phyloP scores from a whole-genome alignment of 2,888 invertebrate species.

The Phanerotoma sp. region DNA sequence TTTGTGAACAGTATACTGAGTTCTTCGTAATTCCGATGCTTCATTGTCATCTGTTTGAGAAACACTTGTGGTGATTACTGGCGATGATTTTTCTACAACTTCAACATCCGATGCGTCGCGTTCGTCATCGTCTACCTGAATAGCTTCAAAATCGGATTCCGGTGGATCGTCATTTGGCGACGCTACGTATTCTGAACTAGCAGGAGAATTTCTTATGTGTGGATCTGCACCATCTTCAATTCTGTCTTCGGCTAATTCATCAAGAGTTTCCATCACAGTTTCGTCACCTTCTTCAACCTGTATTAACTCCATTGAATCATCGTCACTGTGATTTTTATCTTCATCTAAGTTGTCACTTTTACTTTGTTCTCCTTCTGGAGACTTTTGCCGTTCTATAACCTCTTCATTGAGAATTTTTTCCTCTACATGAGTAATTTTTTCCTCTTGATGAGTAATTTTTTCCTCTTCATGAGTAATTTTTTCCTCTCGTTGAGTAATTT shows the following conservation, averaged over 20 bases:
- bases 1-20: constrained; percentile 49
- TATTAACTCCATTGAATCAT: constrained; percentile 17
- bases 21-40: constrained; percentile 34
- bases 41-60: constrained; percentile 17
- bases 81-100: constrained; percentile 2
- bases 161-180: constrained; percentile 1
- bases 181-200: not conserved
- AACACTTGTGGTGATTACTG: not conserved
- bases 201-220: constrained; percentile 16
- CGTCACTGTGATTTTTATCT: constrained; percentile 6
- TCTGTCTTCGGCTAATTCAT: constrained; percentile 10
- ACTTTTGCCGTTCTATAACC: no score
- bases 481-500: no score
- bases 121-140: constrained; percentile 6
- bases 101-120: constrained; percentile 1
- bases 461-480: no score
- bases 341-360: not conserved
- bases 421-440: no score
- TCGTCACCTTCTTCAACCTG: constrained; percentile 14
- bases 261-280: constrained; percentile 2
- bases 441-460: no score
- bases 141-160: constrained; percentile 1
- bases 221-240: constrained; percentile 12
- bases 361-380: no score
- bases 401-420: no score